A percentile compares a stretch with the other conserved stretches of the same genome.
Evolutionary conservation across 2,113 vertebrate genomes (phyloP).

Genomic region (Suncus etruscus): DNA sequence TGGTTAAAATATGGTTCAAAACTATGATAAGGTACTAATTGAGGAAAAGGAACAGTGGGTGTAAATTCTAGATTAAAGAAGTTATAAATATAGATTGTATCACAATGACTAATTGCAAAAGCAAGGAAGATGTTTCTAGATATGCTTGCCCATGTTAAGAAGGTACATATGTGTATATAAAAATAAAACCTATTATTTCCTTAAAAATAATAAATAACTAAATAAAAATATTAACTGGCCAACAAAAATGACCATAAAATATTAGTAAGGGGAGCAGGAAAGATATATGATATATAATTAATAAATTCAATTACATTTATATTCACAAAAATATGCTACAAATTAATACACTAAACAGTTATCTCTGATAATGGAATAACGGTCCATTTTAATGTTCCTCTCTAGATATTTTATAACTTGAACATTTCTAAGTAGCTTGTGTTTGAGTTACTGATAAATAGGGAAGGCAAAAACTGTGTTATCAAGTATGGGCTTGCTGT

Average conservation of each 20-base stretch:
- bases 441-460: constrained; percentile 30
- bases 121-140: too few relatives aligned
- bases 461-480: constrained; percentile 18
- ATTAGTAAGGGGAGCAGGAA: neutral
- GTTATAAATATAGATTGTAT: too few relatives aligned
- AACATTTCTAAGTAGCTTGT: neutral
- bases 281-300: neutral
- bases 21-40: too few relatives aligned
- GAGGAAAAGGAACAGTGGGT: too few relatives aligned
- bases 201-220: too few relatives aligned
- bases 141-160: too few relatives aligned
- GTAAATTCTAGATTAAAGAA: too few relatives aligned
- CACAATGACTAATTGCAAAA: too few relatives aligned
- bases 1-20: too few relatives aligned
- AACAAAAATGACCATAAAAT: constrained; percentile 6
- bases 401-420: neutral
- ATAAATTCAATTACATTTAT: neutral
- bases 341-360: neutral
- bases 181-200: too few relatives aligned
- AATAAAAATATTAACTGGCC: constrained; percentile 8
- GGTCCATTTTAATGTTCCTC: constrained; percentile 24
- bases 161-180: too few relatives aligned
- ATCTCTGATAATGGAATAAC: constrained; percentile 6
- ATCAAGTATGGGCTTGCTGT: too few relatives aligned
- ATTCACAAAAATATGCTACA: constrained; percentile 20